Evolutionary conservation across 2,888 invertebrate genomes (phyloP).

Genomic region (Flexamia atlantica): DNA sequence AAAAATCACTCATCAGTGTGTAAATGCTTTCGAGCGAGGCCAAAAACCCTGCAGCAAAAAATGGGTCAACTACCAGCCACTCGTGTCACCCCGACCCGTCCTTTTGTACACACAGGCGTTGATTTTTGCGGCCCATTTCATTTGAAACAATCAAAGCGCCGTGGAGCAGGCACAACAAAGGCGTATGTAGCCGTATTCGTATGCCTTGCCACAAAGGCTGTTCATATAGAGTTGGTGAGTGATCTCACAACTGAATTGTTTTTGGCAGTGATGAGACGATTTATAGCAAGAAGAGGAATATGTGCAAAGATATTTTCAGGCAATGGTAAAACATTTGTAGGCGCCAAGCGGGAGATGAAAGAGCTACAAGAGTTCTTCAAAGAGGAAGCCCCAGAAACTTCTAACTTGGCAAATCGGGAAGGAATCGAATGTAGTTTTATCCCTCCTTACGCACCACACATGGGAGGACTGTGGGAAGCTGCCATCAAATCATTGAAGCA

Average conservation of each 20-base stretch:
- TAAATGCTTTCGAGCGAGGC: conserved; percentile 67
- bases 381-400: not conserved
- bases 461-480: conserved; percentile 64
- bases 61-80: conserved; percentile 71
- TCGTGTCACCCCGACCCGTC: conserved; percentile 67
- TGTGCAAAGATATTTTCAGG: not conserved
- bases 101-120: conserved; percentile 69
- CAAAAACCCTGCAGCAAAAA: conserved; percentile 52
- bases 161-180: conserved; percentile 67
- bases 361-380: not conserved
- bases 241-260: conserved; percentile 71
- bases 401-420: not conserved
- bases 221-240: conserved; percentile 72
- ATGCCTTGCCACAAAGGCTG: conserved; percentile 70
- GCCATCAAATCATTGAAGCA: conserved; percentile 61
- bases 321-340: not conserved
- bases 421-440: not conserved
- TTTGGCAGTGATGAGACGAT: conserved; percentile 71
- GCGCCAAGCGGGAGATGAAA: not conserved
- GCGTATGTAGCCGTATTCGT: conserved; percentile 70
- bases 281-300: conserved; percentile 70
- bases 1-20: conserved; percentile 63
- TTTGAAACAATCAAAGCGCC: conserved; percentile 65
- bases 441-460: conserved; percentile 59
- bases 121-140: conserved; percentile 68